Percentiles rank a stretch among this genome's conserved stretches.
Conservation (phyloP, 2,797 vertebrate genomes). For the Antennarius maculatus region DNA sequence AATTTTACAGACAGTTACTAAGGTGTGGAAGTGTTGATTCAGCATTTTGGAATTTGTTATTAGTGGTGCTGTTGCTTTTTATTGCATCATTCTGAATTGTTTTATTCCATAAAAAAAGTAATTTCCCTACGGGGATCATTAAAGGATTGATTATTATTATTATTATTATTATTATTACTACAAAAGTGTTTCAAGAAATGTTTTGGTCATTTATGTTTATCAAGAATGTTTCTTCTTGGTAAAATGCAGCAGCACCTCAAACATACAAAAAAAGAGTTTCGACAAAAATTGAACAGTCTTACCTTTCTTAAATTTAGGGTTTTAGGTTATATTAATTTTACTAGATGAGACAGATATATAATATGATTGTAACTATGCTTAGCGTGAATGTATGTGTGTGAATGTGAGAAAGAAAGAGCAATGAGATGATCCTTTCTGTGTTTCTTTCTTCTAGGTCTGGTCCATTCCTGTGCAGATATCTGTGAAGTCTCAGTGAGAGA, state of each 20-base stretch:
- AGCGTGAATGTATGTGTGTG: slow-evolving; percentile 1
- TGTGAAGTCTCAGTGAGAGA: slow-evolving; percentile 34
- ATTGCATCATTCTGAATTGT: background rate
- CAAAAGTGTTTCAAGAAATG: background rate
- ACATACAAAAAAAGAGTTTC: no score
- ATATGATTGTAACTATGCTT: background rate
- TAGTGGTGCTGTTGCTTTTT: background rate
- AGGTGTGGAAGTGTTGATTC: background rate
- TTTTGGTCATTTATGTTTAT: background rate
- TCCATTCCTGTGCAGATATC: slow-evolving; percentile 52
- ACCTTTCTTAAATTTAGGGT: background rate
- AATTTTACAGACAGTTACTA: background rate
- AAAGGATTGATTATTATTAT: no score
- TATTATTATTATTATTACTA: no score
- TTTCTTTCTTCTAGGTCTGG: slow-evolving; percentile 61
- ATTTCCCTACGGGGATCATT: no score
- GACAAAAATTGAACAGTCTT: background rate
- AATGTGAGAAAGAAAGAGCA: background rate
- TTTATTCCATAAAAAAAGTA: background rate
- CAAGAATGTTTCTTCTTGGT: background rate
- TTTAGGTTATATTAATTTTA: background rate
- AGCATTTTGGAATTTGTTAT: background rate
- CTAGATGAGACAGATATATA: background rate
- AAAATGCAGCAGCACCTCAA: background rate
- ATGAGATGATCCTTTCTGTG: background rate